A percentile compares a stretch with the other conserved stretches of the same genome.
phyloP scores from a whole-genome alignment of 2,888 invertebrate genomes.

The Sthenelais limicola region DNA sequence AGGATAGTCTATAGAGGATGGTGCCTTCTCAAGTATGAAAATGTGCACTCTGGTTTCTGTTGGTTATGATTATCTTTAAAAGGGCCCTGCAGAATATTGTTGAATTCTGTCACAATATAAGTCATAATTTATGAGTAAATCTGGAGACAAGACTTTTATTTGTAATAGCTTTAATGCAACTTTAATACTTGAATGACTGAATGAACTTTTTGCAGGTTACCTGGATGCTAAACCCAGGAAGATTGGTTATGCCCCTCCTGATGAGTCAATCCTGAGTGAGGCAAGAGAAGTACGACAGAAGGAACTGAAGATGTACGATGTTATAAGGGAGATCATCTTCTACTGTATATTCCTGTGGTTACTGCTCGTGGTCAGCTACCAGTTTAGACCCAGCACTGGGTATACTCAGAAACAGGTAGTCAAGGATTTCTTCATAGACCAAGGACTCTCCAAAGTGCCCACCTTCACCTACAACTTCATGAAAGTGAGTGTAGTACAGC shows the following conservation, averaged over 20 bases:
- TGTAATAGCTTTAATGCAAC: too few relatives aligned
- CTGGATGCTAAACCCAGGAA: constrained; percentile 2
- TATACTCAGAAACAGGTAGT: constrained; percentile 55
- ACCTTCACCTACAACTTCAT: constrained; percentile 18
- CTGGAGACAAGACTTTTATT: too few relatives aligned
- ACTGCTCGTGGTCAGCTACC: constrained; percentile 73
- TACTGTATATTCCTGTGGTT: constrained; percentile 74
- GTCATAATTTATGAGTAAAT: too few relatives aligned
- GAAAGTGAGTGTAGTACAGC: too few relatives aligned
- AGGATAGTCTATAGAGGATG: too few relatives aligned
- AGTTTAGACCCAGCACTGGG: constrained; percentile 70
- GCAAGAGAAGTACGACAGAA: constrained; percentile 70
- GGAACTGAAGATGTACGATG: constrained; percentile 73
- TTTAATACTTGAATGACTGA: too few relatives aligned
- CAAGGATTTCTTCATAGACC: constrained; percentile 29
- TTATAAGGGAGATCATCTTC: constrained; percentile 72
- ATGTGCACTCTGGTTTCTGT: too few relatives aligned
- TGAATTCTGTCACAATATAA: too few relatives aligned
- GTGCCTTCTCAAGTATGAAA: too few relatives aligned
- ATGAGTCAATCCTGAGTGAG: constrained; percentile 66
- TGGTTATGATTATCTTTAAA: too few relatives aligned
- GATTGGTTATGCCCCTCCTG: constrained; percentile 69
- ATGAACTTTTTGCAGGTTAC: constrained; percentile 11
- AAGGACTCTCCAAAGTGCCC: background rate
- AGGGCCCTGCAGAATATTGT: too few relatives aligned